Conservation (phyloP, 1,140 invertebrate species). For the Marisa cornuarietis region DNA sequence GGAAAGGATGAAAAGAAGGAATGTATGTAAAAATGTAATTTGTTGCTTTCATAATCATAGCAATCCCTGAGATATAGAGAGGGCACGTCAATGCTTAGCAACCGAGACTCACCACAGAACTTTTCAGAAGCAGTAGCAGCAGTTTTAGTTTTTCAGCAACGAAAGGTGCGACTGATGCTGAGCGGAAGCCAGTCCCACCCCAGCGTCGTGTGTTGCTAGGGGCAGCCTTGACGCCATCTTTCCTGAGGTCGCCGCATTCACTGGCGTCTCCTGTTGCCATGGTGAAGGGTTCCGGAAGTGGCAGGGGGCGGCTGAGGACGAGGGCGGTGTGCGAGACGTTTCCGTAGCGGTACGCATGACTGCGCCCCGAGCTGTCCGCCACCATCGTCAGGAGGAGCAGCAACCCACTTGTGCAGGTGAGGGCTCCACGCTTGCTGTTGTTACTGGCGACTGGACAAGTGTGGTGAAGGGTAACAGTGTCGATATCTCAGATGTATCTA, state of each 20-base stretch:
- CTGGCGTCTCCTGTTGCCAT: no score
- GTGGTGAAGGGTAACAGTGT: background rate
- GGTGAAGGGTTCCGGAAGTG: background rate
- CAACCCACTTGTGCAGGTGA: no score
- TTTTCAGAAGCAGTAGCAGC: background rate
- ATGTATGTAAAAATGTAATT: no score
- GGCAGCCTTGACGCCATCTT: background rate
- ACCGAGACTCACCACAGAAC: slow-evolving; percentile 1
- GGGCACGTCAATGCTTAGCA: no score
- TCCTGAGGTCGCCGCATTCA: no score
- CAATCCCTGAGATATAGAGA: no score
- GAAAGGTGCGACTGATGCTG: background rate
- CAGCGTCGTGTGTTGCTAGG: no score
- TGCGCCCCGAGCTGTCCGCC: background rate
- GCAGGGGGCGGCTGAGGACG: background rate
- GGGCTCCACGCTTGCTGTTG: no score
- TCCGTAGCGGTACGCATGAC: background rate
- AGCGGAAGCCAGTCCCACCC: no score
- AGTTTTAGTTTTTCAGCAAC: background rate
- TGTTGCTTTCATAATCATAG: no score
- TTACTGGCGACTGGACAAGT: no score
- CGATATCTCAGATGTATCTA: background rate
- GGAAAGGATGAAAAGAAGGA: no score
- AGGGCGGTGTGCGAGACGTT: slow-evolving; percentile 1
- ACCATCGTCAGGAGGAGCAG: background rate